Percentiles rank a stretch among this genome's conserved stretches.
Evolutionary conservation across 1,140 invertebrate genomes (phyloP).

Genomic region (Bombus soroeensis): DNA sequence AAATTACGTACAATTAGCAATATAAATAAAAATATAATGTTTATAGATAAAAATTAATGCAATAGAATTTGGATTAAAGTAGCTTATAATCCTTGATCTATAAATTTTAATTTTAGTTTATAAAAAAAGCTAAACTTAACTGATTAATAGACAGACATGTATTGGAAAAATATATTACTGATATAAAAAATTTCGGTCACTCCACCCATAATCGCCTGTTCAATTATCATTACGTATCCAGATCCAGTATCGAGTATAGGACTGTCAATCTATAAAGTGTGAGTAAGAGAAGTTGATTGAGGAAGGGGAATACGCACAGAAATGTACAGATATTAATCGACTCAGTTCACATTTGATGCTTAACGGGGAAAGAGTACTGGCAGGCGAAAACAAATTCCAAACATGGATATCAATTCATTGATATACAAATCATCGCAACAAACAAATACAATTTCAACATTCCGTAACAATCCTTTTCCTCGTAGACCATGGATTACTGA

Average conservation of each 20-base stretch:
- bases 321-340: slow-evolving; percentile 53
- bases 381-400: background rate
- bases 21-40: background rate
- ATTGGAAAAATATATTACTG: background rate
- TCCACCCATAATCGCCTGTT: background rate
- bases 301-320: slow-evolving; percentile 52
- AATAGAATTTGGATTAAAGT: background rate
- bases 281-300: slow-evolving; percentile 42
- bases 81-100: no score
- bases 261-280: slow-evolving; percentile 8
- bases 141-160: no score
- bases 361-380: slow-evolving; percentile 2
- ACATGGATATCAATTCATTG: slow-evolving; percentile 58
- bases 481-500: slow-evolving; percentile 89
- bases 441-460: slow-evolving; percentile 44
- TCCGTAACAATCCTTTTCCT: slow-evolving; percentile 84
- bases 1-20: no score
- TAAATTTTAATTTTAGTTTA: no score
- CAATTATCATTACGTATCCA: slow-evolving; percentile 5
- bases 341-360: slow-evolving; percentile 47
- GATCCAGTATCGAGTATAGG: background rate
- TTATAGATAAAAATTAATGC: background rate
- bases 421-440: slow-evolving; percentile 24
- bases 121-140: no score
- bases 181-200: background rate